Evolutionary conservation across 2,113 vertebrate species (phyloP).

Genomic region (Mus musculus): GRCm39 chr1:76195001-76195500

Average conservation of each 20-base stretch:
- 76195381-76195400: background rate
- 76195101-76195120: background rate
- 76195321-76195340: background rate
- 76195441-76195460: slow-evolving; percentile 21
- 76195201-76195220: background rate
- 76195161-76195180: slow-evolving; percentile 35
- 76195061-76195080: slow-evolving; percentile 7
- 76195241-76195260: background rate
- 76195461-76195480: background rate
- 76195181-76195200: background rate
- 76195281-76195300: no score
- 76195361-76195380: slow-evolving; percentile 5
- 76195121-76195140: background rate
- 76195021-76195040: background rate
- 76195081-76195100: background rate
- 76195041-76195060: slow-evolving; percentile 2
- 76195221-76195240: background rate
- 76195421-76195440: slow-evolving; percentile 8
- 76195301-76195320: background rate
- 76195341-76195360: background rate
- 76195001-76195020: background rate
- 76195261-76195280: background rate
- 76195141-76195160: background rate
- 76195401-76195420: background rate
- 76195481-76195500: background rate